Evolutionary conservation across 1,140 invertebrate species (phyloP).

Genomic region (Pararge aegeria): DNA sequence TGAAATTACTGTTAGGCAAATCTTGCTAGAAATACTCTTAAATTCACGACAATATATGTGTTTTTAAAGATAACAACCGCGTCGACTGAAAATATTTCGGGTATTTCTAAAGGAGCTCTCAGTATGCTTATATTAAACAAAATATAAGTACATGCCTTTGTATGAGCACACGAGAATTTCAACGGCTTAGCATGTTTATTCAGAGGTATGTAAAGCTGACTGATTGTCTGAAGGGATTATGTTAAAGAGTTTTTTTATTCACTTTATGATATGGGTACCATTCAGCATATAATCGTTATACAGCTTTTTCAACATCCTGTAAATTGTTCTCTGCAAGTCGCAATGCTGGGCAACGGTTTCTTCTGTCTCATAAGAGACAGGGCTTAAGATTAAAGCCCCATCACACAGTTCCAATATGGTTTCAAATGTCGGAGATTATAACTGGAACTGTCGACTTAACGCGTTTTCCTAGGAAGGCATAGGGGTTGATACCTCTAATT

Average conservation of each 20-base stretch:
- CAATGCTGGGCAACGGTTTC: no score
- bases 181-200: neutral
- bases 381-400: no score
- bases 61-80: constrained; percentile 31
- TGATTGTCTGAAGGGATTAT: constrained; percentile 5
- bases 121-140: constrained; percentile 11
- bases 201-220: neutral
- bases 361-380: no score
- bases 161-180: constrained; percentile 5
- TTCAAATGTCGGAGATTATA: no score
- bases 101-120: constrained; percentile 22
- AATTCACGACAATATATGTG: constrained; percentile 22
- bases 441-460: no score
- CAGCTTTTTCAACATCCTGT: no score
- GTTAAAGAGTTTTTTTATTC: neutral
- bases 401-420: no score
- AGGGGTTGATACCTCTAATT: no score
- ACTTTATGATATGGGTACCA: neutral
- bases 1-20: constrained; percentile 14
- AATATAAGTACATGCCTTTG: constrained; percentile 6
- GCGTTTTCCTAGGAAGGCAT: no score
- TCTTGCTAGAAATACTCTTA: constrained; percentile 15
- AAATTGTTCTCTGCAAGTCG: no score
- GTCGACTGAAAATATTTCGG: constrained; percentile 23
- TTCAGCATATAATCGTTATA: no score